Conservation (phyloP, 2,113 vertebrate species). For the Perca flavescens region DNA sequence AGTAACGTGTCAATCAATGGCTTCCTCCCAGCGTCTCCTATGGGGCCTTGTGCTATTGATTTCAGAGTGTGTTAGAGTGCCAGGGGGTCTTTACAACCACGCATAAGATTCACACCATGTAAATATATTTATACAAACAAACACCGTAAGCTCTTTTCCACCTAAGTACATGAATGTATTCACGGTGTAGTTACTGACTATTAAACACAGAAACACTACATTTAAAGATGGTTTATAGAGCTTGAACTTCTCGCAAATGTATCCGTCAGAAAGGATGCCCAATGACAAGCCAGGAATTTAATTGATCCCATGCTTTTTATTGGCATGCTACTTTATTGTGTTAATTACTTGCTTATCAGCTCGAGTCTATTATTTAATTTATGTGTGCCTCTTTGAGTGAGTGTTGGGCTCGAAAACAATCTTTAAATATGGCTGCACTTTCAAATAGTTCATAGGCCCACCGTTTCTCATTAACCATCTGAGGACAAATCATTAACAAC, state of each 20-base stretch:
- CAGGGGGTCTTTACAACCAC: conserved; percentile 72
- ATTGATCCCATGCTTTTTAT: conserved; percentile 32
- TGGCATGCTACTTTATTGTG: conserved; percentile 45
- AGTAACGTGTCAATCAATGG: conserved; percentile 83
- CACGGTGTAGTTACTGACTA: conserved; percentile 16
- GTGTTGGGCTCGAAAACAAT: conserved; percentile 64
- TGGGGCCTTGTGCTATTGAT: conserved; percentile 82
- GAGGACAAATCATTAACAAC: conserved; percentile 78
- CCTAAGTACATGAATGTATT: conserved; percentile 24
- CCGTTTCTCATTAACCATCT: conserved; percentile 76
- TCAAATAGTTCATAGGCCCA: conserved; percentile 71
- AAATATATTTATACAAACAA: no score
- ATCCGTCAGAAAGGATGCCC: conserved; percentile 10
- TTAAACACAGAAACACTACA: conserved; percentile 4
- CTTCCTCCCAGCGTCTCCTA: conserved; percentile 78
- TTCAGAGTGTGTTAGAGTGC: conserved; percentile 78
- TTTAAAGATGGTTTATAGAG: conserved; percentile 32
- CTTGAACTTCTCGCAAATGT: conserved; percentile 14
- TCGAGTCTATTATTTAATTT: conserved; percentile 78
- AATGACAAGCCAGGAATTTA: conserved; percentile 11
- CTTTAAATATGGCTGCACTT: conserved; percentile 73
- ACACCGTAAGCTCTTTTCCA: conserved; percentile 28
- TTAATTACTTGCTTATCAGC: conserved; percentile 75
- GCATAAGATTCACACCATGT: conserved; percentile 63
- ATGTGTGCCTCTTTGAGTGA: conserved; percentile 63